These are phyloP conservation scores for Eupithecia vulgata DNA, from an alignment of 2,888 invertebrate genomes.

Conservation along the genomic window DNA sequence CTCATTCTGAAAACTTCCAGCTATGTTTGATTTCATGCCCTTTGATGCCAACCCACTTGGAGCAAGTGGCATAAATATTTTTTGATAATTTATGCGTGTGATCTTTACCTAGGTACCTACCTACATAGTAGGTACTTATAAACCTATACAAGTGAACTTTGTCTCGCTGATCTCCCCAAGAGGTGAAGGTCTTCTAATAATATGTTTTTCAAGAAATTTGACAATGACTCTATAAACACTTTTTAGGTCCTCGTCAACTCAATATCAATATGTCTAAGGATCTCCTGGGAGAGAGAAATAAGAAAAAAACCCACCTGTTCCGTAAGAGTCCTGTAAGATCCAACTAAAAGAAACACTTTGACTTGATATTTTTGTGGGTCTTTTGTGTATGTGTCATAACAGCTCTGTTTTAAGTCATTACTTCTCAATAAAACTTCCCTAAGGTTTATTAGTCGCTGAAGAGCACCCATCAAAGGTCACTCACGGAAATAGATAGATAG, in stretches of 20 bases:
- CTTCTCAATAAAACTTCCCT: background rate
- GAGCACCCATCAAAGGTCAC: background rate
- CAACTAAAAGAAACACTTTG: background rate
- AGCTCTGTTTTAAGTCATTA: background rate
- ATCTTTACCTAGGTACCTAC: background rate
- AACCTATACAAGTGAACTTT: background rate
- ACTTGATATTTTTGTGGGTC: background rate
- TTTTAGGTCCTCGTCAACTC: background rate
- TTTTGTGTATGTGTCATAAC: background rate
- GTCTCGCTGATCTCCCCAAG: background rate
- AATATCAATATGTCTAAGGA: background rate
- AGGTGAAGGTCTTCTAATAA: background rate
- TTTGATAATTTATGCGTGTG: background rate
- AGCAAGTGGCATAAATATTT: slow-evolving; percentile 7
- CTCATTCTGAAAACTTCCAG: slow-evolving; percentile 5
- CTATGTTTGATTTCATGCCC: slow-evolving; percentile 20
- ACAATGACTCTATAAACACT: background rate
- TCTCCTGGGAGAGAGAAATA: too few relatives aligned
- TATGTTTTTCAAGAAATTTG: background rate
- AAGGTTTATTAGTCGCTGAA: background rate
- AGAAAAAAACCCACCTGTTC: too few relatives aligned
- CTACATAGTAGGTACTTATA: background rate
- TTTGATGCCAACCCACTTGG: slow-evolving; percentile 18
- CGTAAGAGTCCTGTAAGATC: too few relatives aligned
- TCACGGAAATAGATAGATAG: background rate